Percentiles rank a stretch among this genome's conserved stretches.
phyloP scores from a whole-genome alignment of 2,888 invertebrate species.

The Phymatocera aterrima region DNA sequence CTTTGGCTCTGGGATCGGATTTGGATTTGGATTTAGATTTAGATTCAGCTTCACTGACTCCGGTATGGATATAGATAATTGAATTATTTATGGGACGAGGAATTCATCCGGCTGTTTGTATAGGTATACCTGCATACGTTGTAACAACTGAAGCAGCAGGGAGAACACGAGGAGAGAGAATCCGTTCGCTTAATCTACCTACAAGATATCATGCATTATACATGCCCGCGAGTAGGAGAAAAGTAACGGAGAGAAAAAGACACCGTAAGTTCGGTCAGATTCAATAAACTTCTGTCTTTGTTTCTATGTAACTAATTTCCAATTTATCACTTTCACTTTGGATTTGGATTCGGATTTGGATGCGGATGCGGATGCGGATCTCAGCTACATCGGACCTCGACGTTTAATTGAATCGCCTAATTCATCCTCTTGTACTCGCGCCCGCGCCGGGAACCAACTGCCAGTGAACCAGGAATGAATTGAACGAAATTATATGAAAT shows the following conservation, averaged over 20 bases:
- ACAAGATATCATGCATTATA: no score
- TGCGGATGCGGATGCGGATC: background rate
- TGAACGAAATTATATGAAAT: conserved; percentile 65
- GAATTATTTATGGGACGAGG: conserved; percentile 8
- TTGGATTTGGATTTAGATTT: conserved; percentile 23
- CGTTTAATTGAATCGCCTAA: conserved; percentile 70
- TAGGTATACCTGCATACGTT: background rate
- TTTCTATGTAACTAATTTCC: background rate
- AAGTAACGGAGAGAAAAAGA: no score
- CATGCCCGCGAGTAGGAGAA: no score
- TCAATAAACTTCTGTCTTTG: no score
- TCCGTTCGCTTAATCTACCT: no score
- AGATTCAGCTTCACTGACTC: conserved; percentile 9
- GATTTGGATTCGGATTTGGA: background rate
- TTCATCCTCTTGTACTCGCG: conserved; percentile 63
- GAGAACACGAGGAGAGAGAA: background rate
- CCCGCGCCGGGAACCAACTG: conserved; percentile 65
- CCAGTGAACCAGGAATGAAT: conserved; percentile 61
- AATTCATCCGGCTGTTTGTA: background rate
- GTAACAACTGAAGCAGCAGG: background rate
- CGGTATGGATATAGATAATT: conserved; percentile 7
- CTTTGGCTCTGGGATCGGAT: no score
- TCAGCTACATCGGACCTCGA: conserved; percentile 1
- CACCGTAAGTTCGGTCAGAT: no score
- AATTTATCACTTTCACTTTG: no score